Conservation (phyloP, 2,113 vertebrate genomes). For the Conger conger region DNA sequence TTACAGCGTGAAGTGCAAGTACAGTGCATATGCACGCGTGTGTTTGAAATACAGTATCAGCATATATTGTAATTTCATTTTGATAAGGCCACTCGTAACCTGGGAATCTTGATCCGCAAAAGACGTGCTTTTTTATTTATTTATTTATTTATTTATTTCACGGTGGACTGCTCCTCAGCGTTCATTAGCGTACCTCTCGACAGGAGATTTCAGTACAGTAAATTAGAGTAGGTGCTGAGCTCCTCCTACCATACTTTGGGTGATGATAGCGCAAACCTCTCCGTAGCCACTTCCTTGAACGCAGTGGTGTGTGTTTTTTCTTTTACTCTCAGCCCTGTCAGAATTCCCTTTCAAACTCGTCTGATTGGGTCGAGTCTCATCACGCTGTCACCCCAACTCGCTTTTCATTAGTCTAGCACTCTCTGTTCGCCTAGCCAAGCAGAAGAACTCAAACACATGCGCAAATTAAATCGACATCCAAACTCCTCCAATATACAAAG, state of each 20-base stretch:
- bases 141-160: constrained; percentile 61
- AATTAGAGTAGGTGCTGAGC: constrained; percentile 62
- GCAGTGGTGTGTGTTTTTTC: constrained; percentile 50
- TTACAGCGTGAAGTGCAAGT: constrained; percentile 49
- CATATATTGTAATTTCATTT: constrained; percentile 81
- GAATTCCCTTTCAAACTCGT: constrained; percentile 83
- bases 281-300: constrained; percentile 57
- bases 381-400: constrained; percentile 87
- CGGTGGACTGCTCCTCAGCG: constrained; percentile 50
- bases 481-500: constrained; percentile 99
- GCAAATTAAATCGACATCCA: constrained; percentile 99
- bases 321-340: constrained; percentile 74
- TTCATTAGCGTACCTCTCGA: constrained; percentile 65
- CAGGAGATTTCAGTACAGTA: constrained; percentile 64
- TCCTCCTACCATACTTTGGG: constrained; percentile 47
- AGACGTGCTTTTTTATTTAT: constrained; percentile 23
- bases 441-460: constrained; percentile 99
- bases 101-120: constrained; percentile 53
- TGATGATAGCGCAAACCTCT: constrained; percentile 61
- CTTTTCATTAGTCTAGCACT: constrained; percentile 94
- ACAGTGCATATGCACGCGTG: constrained; percentile 53
- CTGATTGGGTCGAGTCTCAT: constrained; percentile 88
- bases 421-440: constrained; percentile 93
- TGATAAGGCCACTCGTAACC: constrained; percentile 75
- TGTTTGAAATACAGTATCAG: constrained; percentile 72